Evolutionary conservation across 2,113 vertebrate species (phyloP).

Genomic region (Andinoacara biseriatus): DNA sequence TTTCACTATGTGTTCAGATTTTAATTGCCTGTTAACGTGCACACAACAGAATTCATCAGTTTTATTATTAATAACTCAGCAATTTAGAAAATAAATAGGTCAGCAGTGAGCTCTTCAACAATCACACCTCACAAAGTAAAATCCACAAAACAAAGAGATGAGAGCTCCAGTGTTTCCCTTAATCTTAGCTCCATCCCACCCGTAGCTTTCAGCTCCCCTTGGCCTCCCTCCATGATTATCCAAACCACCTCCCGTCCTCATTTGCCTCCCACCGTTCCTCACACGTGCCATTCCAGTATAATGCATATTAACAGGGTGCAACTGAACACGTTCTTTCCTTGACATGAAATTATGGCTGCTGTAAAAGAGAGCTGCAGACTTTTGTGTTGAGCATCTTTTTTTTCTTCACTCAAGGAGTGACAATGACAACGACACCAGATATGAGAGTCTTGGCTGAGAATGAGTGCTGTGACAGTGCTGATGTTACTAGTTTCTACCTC

Average conservation of each 20-base stretch:
- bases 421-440: constrained; percentile 28
- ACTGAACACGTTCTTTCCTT: constrained; percentile 4
- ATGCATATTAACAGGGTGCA: constrained; percentile 17
- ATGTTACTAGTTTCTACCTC: constrained; percentile 34
- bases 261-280: neutral
- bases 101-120: neutral
- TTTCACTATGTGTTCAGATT: neutral
- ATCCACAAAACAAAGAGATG: neutral
- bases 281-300: neutral
- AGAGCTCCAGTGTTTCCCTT: neutral
- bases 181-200: neutral
- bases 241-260: neutral
- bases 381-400: constrained; percentile 23
- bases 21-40: neutral
- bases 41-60: neutral
- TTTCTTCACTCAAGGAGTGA: constrained; percentile 23
- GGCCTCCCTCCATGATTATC: neutral
- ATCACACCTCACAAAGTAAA: neutral
- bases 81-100: neutral
- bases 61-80: neutral
- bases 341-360: constrained; percentile 20
- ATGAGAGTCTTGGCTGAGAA: constrained; percentile 36
- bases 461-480: constrained; percentile 33
- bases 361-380: constrained; percentile 11
- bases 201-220: neutral